Percentiles rank a stretch among this genome's conserved stretches.
Conservation (phyloP, 1,140 invertebrate species). For the Drosophila repletoides region DNA sequence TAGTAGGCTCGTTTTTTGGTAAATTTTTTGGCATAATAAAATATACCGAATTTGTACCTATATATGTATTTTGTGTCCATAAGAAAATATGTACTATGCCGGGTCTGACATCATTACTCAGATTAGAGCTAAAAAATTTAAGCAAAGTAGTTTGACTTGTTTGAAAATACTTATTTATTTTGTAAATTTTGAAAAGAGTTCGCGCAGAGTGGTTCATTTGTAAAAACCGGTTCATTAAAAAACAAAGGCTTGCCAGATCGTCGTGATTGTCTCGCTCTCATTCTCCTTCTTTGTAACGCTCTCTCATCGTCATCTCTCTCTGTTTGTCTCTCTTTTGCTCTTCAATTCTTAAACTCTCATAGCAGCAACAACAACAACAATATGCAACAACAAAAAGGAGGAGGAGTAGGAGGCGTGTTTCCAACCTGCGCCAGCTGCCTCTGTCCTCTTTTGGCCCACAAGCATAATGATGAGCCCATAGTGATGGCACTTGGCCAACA, state of each 20-base stretch:
- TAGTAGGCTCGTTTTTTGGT: too few species aligned
- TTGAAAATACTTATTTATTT: slow-evolving; percentile 4
- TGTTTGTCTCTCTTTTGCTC: neutral
- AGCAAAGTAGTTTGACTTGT: slow-evolving; percentile 33
- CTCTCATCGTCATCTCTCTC: neutral
- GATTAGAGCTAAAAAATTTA: slow-evolving; percentile 11
- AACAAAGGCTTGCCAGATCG: slow-evolving; percentile 43
- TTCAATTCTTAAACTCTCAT: slow-evolving; percentile 7
- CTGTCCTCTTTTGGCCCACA: slow-evolving; percentile 48
- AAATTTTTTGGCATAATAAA: too few species aligned
- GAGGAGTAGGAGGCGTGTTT: slow-evolving; percentile 13
- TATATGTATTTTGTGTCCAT: too few species aligned
- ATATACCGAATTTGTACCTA: too few species aligned
- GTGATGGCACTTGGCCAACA: slow-evolving; percentile 88
- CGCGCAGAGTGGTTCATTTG: too few species aligned
- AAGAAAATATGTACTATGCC: slow-evolving; percentile 21
- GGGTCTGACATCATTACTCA: slow-evolving; percentile 37
- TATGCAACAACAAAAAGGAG: slow-evolving; percentile 15
- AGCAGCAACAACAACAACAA: slow-evolving; percentile 34
- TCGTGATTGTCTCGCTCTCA: slow-evolving; percentile 6
- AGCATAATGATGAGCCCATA: slow-evolving; percentile 64
- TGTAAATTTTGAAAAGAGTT: too few species aligned
- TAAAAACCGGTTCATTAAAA: slow-evolving; percentile 40
- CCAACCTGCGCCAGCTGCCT: slow-evolving; percentile 61
- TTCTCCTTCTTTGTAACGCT: too few species aligned